Conservation (phyloP, 2,888 invertebrate genomes). For the Apamea sordens region DNA sequence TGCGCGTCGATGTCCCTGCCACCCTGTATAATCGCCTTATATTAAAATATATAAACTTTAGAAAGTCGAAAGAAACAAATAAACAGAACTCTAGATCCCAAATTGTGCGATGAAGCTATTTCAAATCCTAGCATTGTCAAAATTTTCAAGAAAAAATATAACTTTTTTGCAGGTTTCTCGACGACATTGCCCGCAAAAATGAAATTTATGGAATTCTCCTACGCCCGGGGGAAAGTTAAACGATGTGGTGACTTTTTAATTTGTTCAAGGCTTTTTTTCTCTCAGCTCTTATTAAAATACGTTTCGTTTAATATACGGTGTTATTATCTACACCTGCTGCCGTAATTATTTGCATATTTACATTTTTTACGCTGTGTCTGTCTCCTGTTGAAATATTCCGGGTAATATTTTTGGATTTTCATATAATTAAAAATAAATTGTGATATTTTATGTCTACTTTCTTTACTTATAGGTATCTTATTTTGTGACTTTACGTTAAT, state of each 20-base stretch:
- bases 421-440: constrained; percentile 11
- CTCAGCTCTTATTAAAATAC: constrained; percentile 70
- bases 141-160: constrained; percentile 45
- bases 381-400: constrained; percentile 15
- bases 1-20: no score
- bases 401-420: constrained; percentile 10
- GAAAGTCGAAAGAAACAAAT: background rate
- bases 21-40: background rate
- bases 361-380: constrained; percentile 39
- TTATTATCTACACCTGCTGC: constrained; percentile 72
- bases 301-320: constrained; percentile 68
- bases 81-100: constrained; percentile 1
- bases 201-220: constrained; percentile 76
- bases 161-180: constrained; percentile 58
- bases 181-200: constrained; percentile 72
- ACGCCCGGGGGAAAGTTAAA: constrained; percentile 69
- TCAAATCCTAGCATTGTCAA: constrained; percentile 31
- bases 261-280: constrained; percentile 72
- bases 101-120: constrained; percentile 27
- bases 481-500: background rate
- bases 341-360: constrained; percentile 65
- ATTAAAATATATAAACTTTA: background rate
- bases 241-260: constrained; percentile 80
- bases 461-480: background rate
- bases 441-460: background rate